These are phyloP conservation scores for Pseudorhombus dupliciocellatus DNA, from an alignment of 2,113 vertebrate species.

Conservation along the genomic window DNA sequence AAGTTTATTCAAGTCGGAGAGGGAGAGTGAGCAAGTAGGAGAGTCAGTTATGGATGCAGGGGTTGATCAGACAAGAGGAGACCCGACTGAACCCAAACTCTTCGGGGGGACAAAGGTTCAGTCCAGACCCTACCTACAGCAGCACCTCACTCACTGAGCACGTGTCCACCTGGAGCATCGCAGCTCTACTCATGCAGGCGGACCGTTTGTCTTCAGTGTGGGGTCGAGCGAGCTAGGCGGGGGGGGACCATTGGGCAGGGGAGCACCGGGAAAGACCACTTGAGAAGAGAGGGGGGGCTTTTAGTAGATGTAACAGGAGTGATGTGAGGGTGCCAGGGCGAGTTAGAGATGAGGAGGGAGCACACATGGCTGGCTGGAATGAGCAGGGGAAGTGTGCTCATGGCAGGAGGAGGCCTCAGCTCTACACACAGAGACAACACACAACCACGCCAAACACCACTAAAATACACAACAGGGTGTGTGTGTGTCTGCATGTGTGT, in stretches of 20 bases:
- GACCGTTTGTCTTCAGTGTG: constrained; percentile 53
- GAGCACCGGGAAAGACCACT: constrained; percentile 23
- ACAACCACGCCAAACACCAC: constrained; percentile 42
- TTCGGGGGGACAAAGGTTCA: constrained; percentile 36
- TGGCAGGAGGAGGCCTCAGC: constrained; percentile 48
- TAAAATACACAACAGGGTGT: constrained; percentile 15
- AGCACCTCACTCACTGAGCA: constrained; percentile 60
- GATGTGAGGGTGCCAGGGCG: constrained; percentile 7
- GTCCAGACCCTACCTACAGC: constrained; percentile 59
- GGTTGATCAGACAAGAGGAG: constrained; percentile 53
- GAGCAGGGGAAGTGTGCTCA: constrained; percentile 51
- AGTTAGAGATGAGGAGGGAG: constrained; percentile 22
- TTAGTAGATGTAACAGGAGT: constrained; percentile 20
- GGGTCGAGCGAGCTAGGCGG: constrained; percentile 57
- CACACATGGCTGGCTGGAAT: constrained; percentile 56
- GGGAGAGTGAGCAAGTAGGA: constrained; percentile 26
- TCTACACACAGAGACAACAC: constrained; percentile 27
- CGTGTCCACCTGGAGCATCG: constrained; percentile 53
- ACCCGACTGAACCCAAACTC: constrained; percentile 47
- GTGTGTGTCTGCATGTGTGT: constrained; percentile 24
- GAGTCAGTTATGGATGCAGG: constrained; percentile 57
- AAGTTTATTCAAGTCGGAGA: constrained; percentile 39
- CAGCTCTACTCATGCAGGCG: constrained; percentile 67
- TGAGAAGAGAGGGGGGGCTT: constrained; percentile 16
- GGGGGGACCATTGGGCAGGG: constrained; percentile 9